A percentile compares a stretch with the other conserved stretches of the same genome.
phyloP scores from a whole-genome alignment of 1,140 invertebrate species.

The Parasteatoda tepidariorum region DNA sequence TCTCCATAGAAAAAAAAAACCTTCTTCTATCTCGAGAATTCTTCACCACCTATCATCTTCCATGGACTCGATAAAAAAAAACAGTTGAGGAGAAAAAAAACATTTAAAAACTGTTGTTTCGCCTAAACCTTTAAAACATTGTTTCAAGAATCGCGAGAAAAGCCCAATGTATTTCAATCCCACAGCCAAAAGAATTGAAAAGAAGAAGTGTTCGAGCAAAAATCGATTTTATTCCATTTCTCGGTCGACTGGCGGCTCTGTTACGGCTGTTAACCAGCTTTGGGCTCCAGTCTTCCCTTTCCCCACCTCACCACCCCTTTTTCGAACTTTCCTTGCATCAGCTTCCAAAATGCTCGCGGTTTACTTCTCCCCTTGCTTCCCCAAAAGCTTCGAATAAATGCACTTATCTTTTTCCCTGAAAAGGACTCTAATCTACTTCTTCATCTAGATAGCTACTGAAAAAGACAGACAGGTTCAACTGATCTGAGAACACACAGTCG shows the following conservation, averaged over 20 bases:
- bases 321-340: constrained; percentile 7
- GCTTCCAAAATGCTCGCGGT: constrained; percentile 11
- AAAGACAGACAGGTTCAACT: neutral
- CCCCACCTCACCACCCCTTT: neutral
- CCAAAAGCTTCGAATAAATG: constrained; percentile 29
- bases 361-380: constrained; percentile 12
- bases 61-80: no score
- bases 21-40: no score
- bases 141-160: constrained; percentile 45
- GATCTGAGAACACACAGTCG: neutral
- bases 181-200: constrained; percentile 41
- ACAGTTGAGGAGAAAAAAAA: neutral
- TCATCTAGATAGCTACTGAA: constrained; percentile 6
- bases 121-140: constrained; percentile 52
- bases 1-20: no score
- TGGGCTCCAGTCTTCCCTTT: constrained; percentile 11
- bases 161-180: constrained; percentile 16
- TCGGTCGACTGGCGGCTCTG: constrained; percentile 53
- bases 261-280: constrained; percentile 61
- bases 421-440: constrained; percentile 48
- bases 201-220: constrained; percentile 57
- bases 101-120: constrained; percentile 1
- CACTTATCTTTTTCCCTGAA: constrained; percentile 45
- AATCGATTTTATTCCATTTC: constrained; percentile 62
- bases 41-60: no score